Percentiles rank a stretch among this genome's conserved stretches.
These are phyloP conservation scores for Cassiopea andromeda DNA, from an alignment of 30 jellyfish, hydroid and myxozoan genomes.

Conservation along the genomic window DNA sequence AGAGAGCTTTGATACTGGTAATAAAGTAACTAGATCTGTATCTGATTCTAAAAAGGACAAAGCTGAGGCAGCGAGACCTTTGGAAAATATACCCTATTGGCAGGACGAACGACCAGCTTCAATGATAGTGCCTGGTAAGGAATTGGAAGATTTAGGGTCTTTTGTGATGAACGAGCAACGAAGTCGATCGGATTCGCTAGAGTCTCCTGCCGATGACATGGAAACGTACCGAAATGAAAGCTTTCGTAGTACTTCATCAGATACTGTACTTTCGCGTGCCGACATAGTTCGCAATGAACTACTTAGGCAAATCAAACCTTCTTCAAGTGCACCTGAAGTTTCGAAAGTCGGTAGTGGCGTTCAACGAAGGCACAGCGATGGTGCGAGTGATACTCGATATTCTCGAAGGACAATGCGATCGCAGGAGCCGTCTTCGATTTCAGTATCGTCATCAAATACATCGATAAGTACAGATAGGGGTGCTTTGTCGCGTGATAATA, in stretches of 20 bases:
- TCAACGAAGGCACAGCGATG: slow-evolving; percentile 47
- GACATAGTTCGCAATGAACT: slow-evolving; percentile 23
- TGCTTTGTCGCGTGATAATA: slow-evolving; percentile 55
- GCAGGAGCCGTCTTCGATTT: slow-evolving; percentile 33
- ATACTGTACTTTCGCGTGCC: slow-evolving; percentile 65
- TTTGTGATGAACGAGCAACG: slow-evolving; percentile 54
- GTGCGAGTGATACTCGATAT: slow-evolving; percentile 37
- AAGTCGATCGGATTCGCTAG: slow-evolving; percentile 72
- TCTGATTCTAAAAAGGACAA: slow-evolving; percentile 66
- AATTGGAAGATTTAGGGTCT: slow-evolving; percentile 34
- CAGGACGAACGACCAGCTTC: slow-evolving; percentile 68
- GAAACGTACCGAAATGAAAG: slow-evolving; percentile 65
- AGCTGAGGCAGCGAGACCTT: slow-evolving; percentile 24
- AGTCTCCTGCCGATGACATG: slow-evolving; percentile 47
- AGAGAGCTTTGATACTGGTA: slow-evolving; percentile 62
- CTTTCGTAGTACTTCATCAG: slow-evolving; percentile 77
- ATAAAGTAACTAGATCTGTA: slow-evolving; percentile 52
- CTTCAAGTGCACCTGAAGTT: slow-evolving; percentile 79
- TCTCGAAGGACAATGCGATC: slow-evolving; percentile 26
- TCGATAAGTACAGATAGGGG: slow-evolving; percentile 72
- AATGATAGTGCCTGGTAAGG: slow-evolving; percentile 64
- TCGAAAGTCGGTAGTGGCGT: slow-evolving; percentile 3
- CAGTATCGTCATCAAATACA: slow-evolving; percentile 62
- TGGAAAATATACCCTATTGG: slow-evolving; percentile 15
- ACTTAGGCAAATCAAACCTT: slow-evolving; percentile 44